Conservation (phyloP, 23 tunicate genomes). For the Trididemnum clinides region DNA sequence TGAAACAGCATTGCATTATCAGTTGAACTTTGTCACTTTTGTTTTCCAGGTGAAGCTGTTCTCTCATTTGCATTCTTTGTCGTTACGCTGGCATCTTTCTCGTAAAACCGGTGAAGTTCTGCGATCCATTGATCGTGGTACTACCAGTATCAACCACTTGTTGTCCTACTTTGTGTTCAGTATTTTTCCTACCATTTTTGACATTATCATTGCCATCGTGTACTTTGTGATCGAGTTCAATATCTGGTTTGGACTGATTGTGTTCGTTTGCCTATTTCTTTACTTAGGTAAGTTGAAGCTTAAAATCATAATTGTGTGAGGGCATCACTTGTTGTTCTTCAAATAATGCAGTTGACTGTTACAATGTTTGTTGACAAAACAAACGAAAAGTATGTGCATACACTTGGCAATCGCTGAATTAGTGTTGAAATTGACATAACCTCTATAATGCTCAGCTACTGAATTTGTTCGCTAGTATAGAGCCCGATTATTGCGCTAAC, state of each 20-base stretch:
- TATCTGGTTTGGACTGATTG: slow-evolving; percentile 84
- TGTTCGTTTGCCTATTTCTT: slow-evolving; percentile 58
- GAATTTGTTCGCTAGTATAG: no score
- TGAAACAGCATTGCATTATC: no score
- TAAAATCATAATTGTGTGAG: neutral
- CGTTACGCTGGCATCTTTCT: slow-evolving; percentile 90
- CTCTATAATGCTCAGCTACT: no score
- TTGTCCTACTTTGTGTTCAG: slow-evolving; percentile 83
- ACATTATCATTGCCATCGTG: slow-evolving; percentile 85
- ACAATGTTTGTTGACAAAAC: no score
- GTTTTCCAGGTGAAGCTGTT: slow-evolving; percentile 54
- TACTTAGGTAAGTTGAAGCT: slow-evolving; percentile 59
- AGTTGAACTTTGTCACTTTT: no score
- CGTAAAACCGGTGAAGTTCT: slow-evolving; percentile 94
- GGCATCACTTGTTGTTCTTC: neutral
- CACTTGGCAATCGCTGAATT: no score
- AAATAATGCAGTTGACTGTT: neutral
- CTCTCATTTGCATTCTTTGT: slow-evolving; percentile 80
- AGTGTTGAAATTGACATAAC: no score
- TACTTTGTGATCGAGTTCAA: slow-evolving; percentile 80
- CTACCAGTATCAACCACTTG: slow-evolving; percentile 76
- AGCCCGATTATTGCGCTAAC: no score
- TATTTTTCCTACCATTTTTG: slow-evolving; percentile 83
- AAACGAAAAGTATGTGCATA: no score
- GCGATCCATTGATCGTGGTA: slow-evolving; percentile 90